Base-by-base conservation (phyloP, 2,888 invertebrate species). In the Branchipolynoe longqiensis region DNA sequence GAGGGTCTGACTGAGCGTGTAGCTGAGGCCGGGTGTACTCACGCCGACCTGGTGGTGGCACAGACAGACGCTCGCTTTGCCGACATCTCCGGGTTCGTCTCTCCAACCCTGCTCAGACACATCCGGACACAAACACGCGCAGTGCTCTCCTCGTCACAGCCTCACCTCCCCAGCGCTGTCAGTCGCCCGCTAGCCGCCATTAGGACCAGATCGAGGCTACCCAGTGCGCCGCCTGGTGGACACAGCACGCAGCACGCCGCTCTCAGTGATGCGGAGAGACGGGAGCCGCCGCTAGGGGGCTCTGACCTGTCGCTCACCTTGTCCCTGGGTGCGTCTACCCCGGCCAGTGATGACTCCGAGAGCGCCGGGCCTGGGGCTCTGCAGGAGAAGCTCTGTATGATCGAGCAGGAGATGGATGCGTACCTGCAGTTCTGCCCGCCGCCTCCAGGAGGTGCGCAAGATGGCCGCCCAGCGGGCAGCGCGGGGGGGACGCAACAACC, bases 351-450 rank as follows among this genome's bases (percentile, higher is more conserved):
- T n/a, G n/a, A n/a, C n/a, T n/a, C n/a, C n/a, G n/a, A n/a, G n/a
- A n/a, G n/a, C n/a, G n/a, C n/a, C n/a, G n/a, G n/a, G 22, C 18
- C 69, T 33, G 69, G 36, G 1, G 58, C 74, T n/a, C 22, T 86
- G 2, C 58, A 64, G 54, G 86, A 87, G 58, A 87, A 87, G 62
- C 83, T 87, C 6, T 83, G 86, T 62, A 81, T 85, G 85, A 87
- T 87, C n/a, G 87, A 87, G 74, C 81, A 84, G 36, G 87, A 87
- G 59, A 87, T 87, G 87, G 87, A 87, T 33, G 78, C 78, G 18
- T 86, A 74, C 62, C 83, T 87, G 18, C 58, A 58, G 38, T 73
- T 69, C 36, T 22, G 22, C 36, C 12, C 38, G 33, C 69, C 31
- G 31, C 28, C 56, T 22, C 74, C 74, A 74, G 38, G 22, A n/a